phyloP scores from a whole-genome alignment of 2,888 invertebrate species.

The Cynaeus angustus region DNA sequence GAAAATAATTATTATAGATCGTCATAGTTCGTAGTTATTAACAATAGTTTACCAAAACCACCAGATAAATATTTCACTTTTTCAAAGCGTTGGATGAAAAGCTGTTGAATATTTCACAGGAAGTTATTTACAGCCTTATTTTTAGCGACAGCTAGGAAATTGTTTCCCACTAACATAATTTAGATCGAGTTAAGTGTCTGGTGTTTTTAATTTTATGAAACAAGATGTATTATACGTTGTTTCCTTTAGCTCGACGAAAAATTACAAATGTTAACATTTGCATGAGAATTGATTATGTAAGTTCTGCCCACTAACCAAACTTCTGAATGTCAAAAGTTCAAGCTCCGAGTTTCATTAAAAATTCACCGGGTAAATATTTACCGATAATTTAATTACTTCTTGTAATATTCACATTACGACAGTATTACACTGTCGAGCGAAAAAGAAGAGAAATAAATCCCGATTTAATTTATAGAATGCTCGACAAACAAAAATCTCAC shows the following conservation, averaged over 20 bases:
- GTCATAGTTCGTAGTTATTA: conserved; percentile 6
- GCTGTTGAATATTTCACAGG: conserved; percentile 1
- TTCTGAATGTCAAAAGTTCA: background rate
- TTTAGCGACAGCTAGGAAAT: conserved; percentile 32
- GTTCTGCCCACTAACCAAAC: background rate
- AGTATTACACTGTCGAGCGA: no score
- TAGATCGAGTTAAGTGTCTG: conserved; percentile 11
- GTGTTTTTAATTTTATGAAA: background rate
- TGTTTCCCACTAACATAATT: conserved; percentile 21
- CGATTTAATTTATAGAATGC: background rate
- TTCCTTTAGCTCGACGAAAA: no score
- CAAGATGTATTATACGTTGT: no score
- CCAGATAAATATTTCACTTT: conserved; percentile 8
- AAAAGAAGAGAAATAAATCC: background rate
- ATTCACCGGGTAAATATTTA: background rate
- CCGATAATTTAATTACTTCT: background rate
- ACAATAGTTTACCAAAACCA: background rate
- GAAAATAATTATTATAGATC: conserved; percentile 22
- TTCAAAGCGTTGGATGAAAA: background rate
- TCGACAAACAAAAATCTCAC: no score
- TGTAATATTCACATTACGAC: background rate
- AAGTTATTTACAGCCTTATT: conserved; percentile 14
- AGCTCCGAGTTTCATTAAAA: background rate
- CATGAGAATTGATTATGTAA: background rate
- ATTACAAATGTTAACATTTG: no score